Base-by-base conservation (phyloP, 1,140 invertebrate species). In the Drosophila truncata region DNA sequence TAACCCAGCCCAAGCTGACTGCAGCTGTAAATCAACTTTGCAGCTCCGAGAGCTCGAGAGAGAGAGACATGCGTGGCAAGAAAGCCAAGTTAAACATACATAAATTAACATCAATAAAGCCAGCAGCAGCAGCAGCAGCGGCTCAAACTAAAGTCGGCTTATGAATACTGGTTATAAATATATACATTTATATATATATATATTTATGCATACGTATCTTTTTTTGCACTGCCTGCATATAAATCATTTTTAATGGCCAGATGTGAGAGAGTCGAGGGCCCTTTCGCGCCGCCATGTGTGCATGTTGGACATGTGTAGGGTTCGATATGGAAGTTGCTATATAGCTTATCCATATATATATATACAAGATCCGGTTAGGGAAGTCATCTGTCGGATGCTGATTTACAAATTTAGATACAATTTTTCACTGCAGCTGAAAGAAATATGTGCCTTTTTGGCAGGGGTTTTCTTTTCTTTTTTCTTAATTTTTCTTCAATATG, bases 21-120 rank as follows among this genome's bases (percentile, higher is more conserved):
- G 70, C 70, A 72, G 70, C 70, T 73, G 70, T 73, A 73, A 73
- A 73, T 73, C 70, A 73, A 73, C 70, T 73, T 73, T 73, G 67
- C 69, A 72, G 67, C 66, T 11, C 50, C 66, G 52, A 72, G 67
- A 72, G 42, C 44, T 25, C n/a, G 1, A 18, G 29, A 71, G 1
- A 18, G 29, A 71, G 52, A 42, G 41, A 76, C 77, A 75, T 85
- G 82, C 82, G 82, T 85, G 80, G 76, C 71, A 70, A 80, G 71
- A 69, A 78, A 76, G 82, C 82, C 81, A 73, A 61, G 82, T 60
- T 79, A 80, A 84, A 69, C 78, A 78, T 71, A 83, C 82, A 85
- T 85, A 85, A 85, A 85, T 85, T 85, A 85, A 82, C 82, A 86
- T 85, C 84, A 86, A 85, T 85, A 85, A 81, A 81, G 73, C 62